These are phyloP conservation scores for Halcyon chelicuti DNA, from an alignment of 2,797 vertebrate species.

Conservation along the genomic window DNA sequence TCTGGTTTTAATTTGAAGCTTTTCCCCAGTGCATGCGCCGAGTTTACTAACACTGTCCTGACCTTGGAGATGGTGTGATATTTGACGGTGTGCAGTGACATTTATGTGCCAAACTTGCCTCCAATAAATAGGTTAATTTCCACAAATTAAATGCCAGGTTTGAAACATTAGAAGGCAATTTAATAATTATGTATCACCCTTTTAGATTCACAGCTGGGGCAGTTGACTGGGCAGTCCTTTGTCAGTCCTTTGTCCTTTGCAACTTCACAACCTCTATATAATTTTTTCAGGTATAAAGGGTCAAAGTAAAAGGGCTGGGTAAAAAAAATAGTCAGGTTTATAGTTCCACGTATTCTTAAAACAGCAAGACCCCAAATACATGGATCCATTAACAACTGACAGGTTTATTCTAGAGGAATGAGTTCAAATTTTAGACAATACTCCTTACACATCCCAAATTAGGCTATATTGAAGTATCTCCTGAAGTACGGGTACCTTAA, in stretches of 20 bases:
- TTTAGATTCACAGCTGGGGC: neutral
- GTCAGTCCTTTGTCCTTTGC: neutral
- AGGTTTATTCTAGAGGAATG: neutral
- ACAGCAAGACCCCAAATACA: neutral
- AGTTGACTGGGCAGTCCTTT: neutral
- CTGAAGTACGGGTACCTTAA: neutral
- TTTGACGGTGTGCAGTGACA: conserved; percentile 67
- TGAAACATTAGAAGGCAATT: conserved; percentile 30
- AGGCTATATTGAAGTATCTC: neutral
- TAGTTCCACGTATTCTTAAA: neutral
- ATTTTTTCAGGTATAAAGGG: neutral
- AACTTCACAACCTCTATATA: neutral
- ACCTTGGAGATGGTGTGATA: conserved; percentile 47
- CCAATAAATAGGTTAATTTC: conserved; percentile 68
- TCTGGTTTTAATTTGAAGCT: neutral
- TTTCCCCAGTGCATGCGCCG: neutral
- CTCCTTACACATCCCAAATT: neutral
- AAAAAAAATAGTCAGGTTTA: neutral
- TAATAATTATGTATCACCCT: neutral
- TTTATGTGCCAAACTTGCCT: conserved; percentile 59
- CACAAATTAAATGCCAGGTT: conserved; percentile 70
- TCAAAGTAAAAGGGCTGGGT: neutral
- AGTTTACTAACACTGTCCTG: conserved; percentile 12
- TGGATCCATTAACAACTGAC: neutral
- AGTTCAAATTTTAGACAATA: neutral